Percentiles rank a stretch among this genome's conserved stretches.
These are phyloP conservation scores for Ceriagrion tenellum DNA, from an alignment of 2,888 invertebrate species.

Conservation along the genomic window DNA sequence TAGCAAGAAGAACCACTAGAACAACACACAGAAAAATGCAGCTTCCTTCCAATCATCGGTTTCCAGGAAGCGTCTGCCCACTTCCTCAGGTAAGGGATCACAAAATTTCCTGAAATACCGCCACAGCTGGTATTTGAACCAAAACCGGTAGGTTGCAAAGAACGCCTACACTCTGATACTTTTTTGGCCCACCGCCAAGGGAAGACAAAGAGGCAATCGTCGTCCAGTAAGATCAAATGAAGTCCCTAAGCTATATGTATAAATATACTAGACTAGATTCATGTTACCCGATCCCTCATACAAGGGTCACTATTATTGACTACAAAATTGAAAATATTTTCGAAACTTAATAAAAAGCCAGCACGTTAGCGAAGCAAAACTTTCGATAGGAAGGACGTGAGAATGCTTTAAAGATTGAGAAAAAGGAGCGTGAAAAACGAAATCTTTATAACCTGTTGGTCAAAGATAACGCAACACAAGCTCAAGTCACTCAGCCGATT, in stretches of 20 bases:
- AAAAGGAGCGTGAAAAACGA: background rate
- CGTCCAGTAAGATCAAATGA: background rate
- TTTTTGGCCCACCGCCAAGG: too few species aligned
- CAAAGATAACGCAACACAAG: background rate
- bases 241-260: background rate
- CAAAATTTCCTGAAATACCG: background rate
- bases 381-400: background rate
- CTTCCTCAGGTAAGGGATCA: background rate
- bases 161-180: too few species aligned
- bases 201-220: background rate
- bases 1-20: too few species aligned
- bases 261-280: too few species aligned
- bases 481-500: background rate
- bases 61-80: background rate
- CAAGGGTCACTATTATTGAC: too few species aligned
- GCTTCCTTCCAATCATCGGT: too few species aligned
- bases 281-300: too few species aligned
- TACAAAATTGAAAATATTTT: too few species aligned
- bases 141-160: too few species aligned
- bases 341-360: too few species aligned
- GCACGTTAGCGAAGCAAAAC: too few species aligned
- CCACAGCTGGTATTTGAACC: background rate
- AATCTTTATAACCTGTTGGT: background rate
- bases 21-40: background rate
- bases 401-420: background rate